Evolutionary conservation across 2,113 vertebrate genomes (phyloP), one percentile per base, ranked within the genome.

Genomic region (Lucifuga dentata): DNA sequence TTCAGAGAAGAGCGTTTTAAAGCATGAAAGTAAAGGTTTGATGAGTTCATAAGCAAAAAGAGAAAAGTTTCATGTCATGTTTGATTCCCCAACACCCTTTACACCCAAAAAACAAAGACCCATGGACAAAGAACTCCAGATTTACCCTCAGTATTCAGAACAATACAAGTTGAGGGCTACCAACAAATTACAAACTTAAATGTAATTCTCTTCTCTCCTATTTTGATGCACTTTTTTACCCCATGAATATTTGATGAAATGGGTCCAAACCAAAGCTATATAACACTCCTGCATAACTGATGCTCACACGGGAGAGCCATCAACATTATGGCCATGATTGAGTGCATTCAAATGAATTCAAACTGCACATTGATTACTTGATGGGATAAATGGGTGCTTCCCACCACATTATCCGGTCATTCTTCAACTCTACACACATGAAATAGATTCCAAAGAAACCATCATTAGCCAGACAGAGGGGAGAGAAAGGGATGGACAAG

Each of bases 291-390:
- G 95, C 94, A 96, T 96, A 96, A 95, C 94, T 93, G 94, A 96
- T 95, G 94, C 93, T 90, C 94, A 92, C 93, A 93, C 95, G 94
- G 94, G 91, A 95, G 93, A 97, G 95, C 96, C 94, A 97, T 95
- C 92, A 96, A 96, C 96, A 96, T 96, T 95, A 96, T 94, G 93
- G 92, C 88, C 92, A 23, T 95, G 95, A 99, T 97, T 96, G 95
- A 96, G 93, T 95, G 94, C 94, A 95, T 97, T 96, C 95, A 98
- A 97, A 98, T 97, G 95, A 97, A 96, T 96, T 96, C 94, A 94
- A 85, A 95, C 93, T 95, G 91, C 90, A 93, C 95, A 97, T 96
- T 98, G 96, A 97, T 98, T 96, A 98, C 94, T 95, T 90, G 92
- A 94, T 93, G 94, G 91, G 91, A 88, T 61, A 86, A 90, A 92